Conservation (phyloP, 1,140 invertebrate species). For the Ooceraea biroi region DNA sequence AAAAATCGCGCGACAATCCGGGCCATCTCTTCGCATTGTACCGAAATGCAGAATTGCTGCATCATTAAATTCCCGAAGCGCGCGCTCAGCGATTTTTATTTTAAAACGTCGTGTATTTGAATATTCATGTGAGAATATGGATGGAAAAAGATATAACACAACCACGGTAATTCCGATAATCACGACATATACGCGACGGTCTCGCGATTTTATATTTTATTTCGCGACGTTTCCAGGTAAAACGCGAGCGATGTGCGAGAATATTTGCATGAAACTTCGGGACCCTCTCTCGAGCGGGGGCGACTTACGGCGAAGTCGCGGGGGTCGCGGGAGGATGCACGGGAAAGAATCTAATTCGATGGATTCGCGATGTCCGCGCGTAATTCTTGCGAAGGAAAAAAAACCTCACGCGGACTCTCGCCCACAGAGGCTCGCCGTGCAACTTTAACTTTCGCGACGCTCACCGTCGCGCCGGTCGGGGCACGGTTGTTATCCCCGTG, state of each 20-base stretch:
- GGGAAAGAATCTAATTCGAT: slow-evolving; percentile 50
- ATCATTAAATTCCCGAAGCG: slow-evolving; percentile 14
- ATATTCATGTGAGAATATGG: background rate
- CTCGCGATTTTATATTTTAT: background rate
- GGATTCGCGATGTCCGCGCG: slow-evolving; percentile 15
- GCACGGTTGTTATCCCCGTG: slow-evolving; percentile 45
- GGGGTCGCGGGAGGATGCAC: too few relatives aligned
- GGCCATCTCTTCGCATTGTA: background rate
- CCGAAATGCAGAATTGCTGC: background rate
- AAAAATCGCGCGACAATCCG: slow-evolving; percentile 1
- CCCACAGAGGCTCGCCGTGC: slow-evolving; percentile 16
- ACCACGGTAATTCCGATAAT: slow-evolving; percentile 5
- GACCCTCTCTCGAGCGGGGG: slow-evolving; percentile 2
- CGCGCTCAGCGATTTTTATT: background rate
- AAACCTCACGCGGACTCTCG: slow-evolving; percentile 14
- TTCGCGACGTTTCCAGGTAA: background rate
- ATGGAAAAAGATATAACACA: background rate
- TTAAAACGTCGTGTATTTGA: background rate
- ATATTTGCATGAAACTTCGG: slow-evolving; percentile 23
- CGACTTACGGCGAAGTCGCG: slow-evolving; percentile 43
- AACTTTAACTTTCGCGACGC: slow-evolving; percentile 61
- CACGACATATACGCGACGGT: background rate
- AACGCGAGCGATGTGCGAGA: background rate
- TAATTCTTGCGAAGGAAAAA: slow-evolving; percentile 48
- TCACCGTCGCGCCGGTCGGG: slow-evolving; percentile 47